Evolutionary conservation across 2,113 vertebrate species (phyloP).

Genomic region (Columbina picui): DNA sequence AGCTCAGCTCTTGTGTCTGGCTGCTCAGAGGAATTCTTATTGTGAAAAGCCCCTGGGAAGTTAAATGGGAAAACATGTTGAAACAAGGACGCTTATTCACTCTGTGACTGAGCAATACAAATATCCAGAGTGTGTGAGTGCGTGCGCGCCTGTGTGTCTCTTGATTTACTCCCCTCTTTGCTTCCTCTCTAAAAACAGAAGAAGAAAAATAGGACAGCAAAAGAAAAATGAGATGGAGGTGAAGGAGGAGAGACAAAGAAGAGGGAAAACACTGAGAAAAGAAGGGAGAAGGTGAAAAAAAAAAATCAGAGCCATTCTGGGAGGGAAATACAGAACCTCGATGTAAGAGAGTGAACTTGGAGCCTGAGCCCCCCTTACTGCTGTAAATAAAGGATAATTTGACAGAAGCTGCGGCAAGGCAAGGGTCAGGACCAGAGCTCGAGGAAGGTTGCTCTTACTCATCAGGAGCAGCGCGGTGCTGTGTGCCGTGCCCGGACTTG

Average conservation of each 20-base stretch:
- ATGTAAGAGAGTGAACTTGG: background rate
- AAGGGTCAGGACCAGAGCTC: background rate
- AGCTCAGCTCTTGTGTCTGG: conserved; percentile 10
- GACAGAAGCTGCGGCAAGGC: background rate
- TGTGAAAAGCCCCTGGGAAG: conserved; percentile 46
- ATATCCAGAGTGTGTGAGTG: background rate
- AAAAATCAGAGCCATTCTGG: background rate
- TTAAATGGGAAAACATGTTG: conserved; percentile 47
- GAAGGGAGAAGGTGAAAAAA: background rate
- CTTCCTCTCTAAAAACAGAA: background rate
- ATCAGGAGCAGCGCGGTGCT: background rate
- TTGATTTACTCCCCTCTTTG: background rate
- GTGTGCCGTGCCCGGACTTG: conserved; percentile 16
- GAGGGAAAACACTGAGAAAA: background rate
- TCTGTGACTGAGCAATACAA: conserved; percentile 44
- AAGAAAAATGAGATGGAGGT: background rate
- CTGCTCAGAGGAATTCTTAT: background rate
- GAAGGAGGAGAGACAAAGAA: background rate
- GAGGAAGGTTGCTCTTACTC: background rate
- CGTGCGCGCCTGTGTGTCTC: background rate
- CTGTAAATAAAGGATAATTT: background rate
- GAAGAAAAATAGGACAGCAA: background rate
- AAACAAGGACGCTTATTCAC: conserved; percentile 60
- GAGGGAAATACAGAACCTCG: background rate
- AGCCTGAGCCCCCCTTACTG: background rate